phyloP scores from a whole-genome alignment of 2,113 vertebrate genomes.

The Lepidothrix coronata region DNA sequence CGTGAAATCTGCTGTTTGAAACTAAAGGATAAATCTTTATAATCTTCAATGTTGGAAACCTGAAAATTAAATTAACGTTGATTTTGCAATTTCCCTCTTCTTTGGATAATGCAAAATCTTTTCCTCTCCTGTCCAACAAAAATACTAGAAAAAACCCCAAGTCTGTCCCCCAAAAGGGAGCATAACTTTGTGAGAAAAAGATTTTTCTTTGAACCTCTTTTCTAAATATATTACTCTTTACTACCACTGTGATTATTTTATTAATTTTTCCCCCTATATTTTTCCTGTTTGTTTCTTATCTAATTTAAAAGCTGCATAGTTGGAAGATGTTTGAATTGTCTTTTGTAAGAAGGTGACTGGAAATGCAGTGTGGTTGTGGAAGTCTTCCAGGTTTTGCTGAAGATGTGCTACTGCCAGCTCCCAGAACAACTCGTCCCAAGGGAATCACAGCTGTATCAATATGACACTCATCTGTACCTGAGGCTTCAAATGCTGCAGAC shows the following conservation, averaged over 20 bases:
- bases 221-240: not conserved
- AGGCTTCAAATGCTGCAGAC: not conserved
- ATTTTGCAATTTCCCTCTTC: not conserved
- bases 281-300: not conserved
- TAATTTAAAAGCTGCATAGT: not conserved
- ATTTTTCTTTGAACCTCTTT: not conserved
- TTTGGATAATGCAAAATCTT: not conserved
- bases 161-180: not conserved
- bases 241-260: not conserved
- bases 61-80: not conserved
- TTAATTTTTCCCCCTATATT: not conserved
- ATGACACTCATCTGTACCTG: not conserved
- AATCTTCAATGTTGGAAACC: not conserved
- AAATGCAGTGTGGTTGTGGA: not conserved
- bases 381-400: constrained; percentile 16
- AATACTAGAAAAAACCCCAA: not conserved
- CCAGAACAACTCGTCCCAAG: not conserved
- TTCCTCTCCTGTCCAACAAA: not conserved
- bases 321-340: not conserved
- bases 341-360: not conserved
- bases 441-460: not conserved
- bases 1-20: not conserved
- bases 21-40: not conserved
- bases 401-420: not conserved
- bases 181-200: not conserved